Conservation (phyloP, 2,888 invertebrate species). For the Seladonia tumulorum region DNA sequence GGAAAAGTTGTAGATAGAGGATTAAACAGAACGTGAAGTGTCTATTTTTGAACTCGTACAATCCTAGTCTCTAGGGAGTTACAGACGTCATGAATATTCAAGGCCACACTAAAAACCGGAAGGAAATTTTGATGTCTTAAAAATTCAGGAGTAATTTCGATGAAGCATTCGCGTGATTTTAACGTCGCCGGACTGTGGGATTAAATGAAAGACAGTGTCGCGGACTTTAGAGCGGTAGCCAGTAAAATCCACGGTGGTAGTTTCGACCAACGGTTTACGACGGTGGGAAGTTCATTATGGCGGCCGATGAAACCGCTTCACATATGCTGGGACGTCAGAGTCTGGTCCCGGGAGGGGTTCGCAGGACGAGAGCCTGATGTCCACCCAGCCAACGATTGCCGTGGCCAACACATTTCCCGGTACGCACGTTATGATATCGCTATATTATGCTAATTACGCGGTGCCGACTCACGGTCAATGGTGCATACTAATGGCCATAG, state of each 20-base stretch:
- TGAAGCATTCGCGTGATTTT: background rate
- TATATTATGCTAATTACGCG: conserved; percentile 82
- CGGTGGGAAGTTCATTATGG: conserved; percentile 66
- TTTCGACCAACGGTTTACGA: conserved; percentile 53
- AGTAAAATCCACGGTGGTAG: conserved; percentile 30
- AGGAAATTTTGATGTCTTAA: background rate
- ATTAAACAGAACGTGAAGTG: too few species aligned
- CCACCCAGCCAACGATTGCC: conserved; percentile 65
- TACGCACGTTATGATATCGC: conserved; percentile 79
- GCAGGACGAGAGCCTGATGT: conserved; percentile 35
- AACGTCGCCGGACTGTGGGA: background rate
- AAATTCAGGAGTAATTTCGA: background rate
- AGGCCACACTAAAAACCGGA: background rate
- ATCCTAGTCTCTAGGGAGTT: background rate
- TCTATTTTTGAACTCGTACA: too few species aligned
- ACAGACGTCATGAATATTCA: background rate
- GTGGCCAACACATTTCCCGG: conserved; percentile 72
- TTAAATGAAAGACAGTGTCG: background rate
- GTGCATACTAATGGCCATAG: conserved; percentile 80
- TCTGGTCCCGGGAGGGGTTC: conserved; percentile 68
- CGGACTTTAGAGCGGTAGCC: background rate
- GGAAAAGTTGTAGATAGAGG: too few species aligned
- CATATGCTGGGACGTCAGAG: conserved; percentile 68
- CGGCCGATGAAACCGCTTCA: conserved; percentile 64
- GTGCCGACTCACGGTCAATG: conserved; percentile 76